phyloP scores from a whole-genome alignment of 2,888 invertebrate species.

The Rhopalosiphum nymphaeae region DNA sequence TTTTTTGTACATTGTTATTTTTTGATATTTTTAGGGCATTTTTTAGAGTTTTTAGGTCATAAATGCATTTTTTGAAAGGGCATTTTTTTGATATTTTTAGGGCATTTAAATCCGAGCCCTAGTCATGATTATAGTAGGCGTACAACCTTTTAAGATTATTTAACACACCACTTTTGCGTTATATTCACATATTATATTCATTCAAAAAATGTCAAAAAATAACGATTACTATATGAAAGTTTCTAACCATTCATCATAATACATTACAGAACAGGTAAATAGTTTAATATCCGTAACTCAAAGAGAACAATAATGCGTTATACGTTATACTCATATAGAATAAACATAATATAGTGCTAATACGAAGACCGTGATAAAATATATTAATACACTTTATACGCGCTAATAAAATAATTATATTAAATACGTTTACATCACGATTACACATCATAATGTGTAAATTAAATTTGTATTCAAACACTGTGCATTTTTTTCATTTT shows the following conservation, averaged over 20 bases:
- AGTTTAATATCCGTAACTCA: background rate
- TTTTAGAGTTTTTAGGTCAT: no score
- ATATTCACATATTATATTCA: background rate
- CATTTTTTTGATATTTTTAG: no score
- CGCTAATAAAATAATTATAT: background rate
- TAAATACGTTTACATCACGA: background rate
- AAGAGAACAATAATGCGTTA: background rate
- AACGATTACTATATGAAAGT: background rate
- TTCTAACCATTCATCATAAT: constrained; percentile 22
- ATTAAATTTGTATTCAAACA: background rate
- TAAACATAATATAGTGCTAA: background rate
- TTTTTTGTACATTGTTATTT: no score
- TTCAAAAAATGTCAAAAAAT: background rate
- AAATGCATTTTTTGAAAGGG: no score
- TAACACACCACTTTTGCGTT: background rate
- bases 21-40: no score
- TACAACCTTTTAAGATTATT: background rate
- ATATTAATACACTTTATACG: background rate
- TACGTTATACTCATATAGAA: background rate
- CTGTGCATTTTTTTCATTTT: background rate
- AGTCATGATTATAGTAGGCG: background rate
- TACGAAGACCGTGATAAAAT: background rate
- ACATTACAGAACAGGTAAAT: constrained; percentile 17
- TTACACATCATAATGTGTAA: background rate
- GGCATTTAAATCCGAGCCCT: no score